phyloP scores from a whole-genome alignment of 2,888 invertebrate species.

The Idaea aversata region DNA sequence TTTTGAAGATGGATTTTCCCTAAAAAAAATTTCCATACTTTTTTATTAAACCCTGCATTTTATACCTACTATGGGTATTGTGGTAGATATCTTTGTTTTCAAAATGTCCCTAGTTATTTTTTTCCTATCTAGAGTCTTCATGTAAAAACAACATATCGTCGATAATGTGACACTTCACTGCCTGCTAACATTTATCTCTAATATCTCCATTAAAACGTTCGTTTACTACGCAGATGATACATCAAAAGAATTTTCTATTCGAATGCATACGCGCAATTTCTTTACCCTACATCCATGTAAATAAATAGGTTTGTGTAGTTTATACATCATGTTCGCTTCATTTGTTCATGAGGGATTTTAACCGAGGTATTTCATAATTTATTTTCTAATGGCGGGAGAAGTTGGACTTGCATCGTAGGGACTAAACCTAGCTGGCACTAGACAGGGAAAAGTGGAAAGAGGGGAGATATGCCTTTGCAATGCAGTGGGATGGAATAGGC shows the following conservation, averaged over 20 bases:
- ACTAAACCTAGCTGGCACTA: too few species aligned
- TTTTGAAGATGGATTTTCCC: too few species aligned
- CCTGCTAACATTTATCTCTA: conserved; percentile 8
- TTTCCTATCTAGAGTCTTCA: neutral
- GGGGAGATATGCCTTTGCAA: too few species aligned
- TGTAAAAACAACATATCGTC: neutral
- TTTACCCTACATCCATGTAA: conserved; percentile 8
- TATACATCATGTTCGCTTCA: conserved; percentile 25
- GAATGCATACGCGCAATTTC: conserved; percentile 26
- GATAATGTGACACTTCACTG: neutral
- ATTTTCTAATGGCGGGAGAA: conserved; percentile 22
- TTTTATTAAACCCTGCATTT: too few species aligned
- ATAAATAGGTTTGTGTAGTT: conserved; percentile 16
- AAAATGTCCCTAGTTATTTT: too few species aligned
- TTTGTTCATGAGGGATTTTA: conserved; percentile 25
- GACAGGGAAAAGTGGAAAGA: too few species aligned
- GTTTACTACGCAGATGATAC: conserved; percentile 21
- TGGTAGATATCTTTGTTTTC: too few species aligned
- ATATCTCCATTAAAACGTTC: neutral
- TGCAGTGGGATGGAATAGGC: too few species aligned
- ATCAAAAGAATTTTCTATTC: conserved; percentile 30
- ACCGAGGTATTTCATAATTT: conserved; percentile 26
- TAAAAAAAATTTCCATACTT: too few species aligned
- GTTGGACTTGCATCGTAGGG: neutral
- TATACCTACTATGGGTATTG: too few species aligned